Evolutionary conservation across 2,797 vertebrate genomes (phyloP).

Genomic region (Acanthurus leucopareius): DNA sequence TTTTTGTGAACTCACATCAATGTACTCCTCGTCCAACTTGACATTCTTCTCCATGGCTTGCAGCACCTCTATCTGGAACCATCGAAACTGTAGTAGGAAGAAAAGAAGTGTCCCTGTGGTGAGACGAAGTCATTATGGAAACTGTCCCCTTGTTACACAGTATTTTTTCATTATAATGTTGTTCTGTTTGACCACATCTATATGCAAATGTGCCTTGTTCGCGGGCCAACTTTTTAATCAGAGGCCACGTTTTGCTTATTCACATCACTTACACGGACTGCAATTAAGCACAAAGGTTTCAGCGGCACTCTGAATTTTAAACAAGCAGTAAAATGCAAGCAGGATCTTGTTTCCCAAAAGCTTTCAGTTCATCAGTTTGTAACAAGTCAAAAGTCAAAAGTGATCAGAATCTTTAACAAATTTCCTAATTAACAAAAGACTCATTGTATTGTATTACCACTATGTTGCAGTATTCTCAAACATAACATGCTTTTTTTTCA

Average conservation of each 20-base stretch:
- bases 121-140: not conserved
- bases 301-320: constrained; percentile 31
- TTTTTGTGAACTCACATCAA: constrained; percentile 84
- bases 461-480: too few relatives aligned
- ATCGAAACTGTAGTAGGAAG: constrained; percentile 87
- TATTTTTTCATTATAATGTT: constrained; percentile 6
- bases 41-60: constrained; percentile 97
- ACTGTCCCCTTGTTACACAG: constrained; percentile 16
- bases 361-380: too few relatives aligned
- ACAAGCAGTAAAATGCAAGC: not conserved
- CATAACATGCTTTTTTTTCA: too few relatives aligned
- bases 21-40: constrained; percentile 95
- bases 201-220: constrained; percentile 48
- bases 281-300: constrained; percentile 6
- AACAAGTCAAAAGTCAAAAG: too few relatives aligned
- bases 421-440: too few relatives aligned
- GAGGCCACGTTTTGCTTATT: constrained; percentile 18
- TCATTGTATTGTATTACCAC: too few relatives aligned
- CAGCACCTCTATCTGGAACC: constrained; percentile 93
- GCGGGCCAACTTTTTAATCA: constrained; percentile 37
- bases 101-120: not conserved
- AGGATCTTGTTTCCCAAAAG: not conserved
- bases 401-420: too few relatives aligned
- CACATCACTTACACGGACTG: constrained; percentile 9
- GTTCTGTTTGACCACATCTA: constrained; percentile 46